A percentile compares a stretch with the other conserved stretches of the same genome.
Conservation (phyloP, 2,113 vertebrate species). For the Henicopernis longicauda region DNA sequence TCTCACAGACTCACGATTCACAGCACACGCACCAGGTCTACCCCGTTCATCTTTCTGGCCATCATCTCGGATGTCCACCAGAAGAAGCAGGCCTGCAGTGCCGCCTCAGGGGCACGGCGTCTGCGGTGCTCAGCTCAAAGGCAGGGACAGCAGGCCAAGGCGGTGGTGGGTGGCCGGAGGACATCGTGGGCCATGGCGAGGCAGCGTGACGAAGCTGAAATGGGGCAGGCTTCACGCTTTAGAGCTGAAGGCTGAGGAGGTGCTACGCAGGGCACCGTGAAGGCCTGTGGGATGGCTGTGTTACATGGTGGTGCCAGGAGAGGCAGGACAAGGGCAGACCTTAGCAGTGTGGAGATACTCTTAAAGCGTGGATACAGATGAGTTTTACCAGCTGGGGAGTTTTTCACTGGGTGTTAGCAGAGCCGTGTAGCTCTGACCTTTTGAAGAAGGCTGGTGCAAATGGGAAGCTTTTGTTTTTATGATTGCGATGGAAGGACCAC, state of each 20-base stretch:
- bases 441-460: background rate
- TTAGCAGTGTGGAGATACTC: background rate
- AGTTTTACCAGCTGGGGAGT: background rate
- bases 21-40: background rate
- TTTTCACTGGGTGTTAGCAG: background rate
- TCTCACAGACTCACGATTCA: background rate
- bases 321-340: background rate
- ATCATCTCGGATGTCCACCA: background rate
- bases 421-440: background rate
- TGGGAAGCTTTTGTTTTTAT: background rate
- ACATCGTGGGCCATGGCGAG: fast-evolving
- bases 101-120: background rate
- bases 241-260: background rate
- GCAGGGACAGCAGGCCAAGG: fast-evolving
- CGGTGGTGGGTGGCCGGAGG: background rate
- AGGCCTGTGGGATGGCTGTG: background rate
- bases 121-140: background rate
- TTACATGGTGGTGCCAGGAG: background rate
- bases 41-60: background rate
- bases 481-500: background rate
- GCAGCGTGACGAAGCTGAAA: background rate
- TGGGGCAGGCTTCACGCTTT: fast-evolving
- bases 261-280: background rate
- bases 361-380: background rate
- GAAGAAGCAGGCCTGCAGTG: background rate